A percentile compares a stretch with the other conserved stretches of the same genome.
These are phyloP conservation scores for Cuculus canorus DNA, from an alignment of 2,797 vertebrate species.

Conservation along the genomic window DNA sequence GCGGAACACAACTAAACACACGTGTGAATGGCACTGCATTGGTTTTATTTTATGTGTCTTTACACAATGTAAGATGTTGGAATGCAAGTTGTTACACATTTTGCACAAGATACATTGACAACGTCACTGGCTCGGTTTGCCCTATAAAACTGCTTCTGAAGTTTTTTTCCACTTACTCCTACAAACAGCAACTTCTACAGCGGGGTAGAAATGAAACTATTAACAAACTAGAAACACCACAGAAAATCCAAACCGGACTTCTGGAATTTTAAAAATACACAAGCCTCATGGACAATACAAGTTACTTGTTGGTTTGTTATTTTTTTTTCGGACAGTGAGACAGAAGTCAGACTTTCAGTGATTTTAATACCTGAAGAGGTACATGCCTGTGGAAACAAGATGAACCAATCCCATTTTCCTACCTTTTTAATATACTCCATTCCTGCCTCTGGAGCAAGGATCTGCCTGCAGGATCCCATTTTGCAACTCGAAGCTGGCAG, in stretches of 20 bases:
- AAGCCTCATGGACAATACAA: not conserved
- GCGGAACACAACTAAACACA: not conserved
- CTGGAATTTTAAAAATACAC: slow-evolving; percentile 1
- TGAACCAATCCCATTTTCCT: not conserved
- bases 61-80: slow-evolving; percentile 48
- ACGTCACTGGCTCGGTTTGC: not conserved
- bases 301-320: not conserved
- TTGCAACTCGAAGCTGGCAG: not conserved
- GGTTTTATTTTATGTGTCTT: slow-evolving; percentile 64
- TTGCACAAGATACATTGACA: slow-evolving; percentile 31
- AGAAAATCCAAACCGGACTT: not conserved
- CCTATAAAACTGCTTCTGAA: slow-evolving; percentile 22
- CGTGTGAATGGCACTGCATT: slow-evolving; percentile 37
- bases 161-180: slow-evolving; percentile 13
- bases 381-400: not conserved
- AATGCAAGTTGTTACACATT: slow-evolving; percentile 36
- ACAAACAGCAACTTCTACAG: slow-evolving; percentile 42
- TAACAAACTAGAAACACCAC: not conserved
- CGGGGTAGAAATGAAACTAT: not conserved
- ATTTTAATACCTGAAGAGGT: slow-evolving; percentile 38
- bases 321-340: not conserved
- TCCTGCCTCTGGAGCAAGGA: slow-evolving; percentile 30
- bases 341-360: not conserved
- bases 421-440: not conserved
- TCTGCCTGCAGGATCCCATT: slow-evolving; percentile 48